Evolutionary conservation across 2,888 invertebrate genomes (phyloP), one percentile per base, ranked within the genome.

Genomic region (Lasioglossum oenotherae): DNA sequence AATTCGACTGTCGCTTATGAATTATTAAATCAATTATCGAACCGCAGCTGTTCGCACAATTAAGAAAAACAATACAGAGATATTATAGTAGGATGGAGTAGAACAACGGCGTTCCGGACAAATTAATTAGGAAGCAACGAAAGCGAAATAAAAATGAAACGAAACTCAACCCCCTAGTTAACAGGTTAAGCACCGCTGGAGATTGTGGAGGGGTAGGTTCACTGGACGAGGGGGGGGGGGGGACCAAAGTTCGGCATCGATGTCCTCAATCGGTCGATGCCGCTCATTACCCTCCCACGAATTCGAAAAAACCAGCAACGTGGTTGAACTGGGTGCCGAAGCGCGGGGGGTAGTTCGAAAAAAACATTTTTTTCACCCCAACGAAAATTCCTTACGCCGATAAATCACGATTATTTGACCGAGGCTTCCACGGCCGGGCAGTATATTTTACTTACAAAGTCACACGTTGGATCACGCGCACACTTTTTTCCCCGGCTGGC

Each of bases 391-490:
- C 94, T 94, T 94, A 93, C 92, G 86, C 91, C 93, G 93, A 95
- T 95, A 95, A 95, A 95, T 95, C 95, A 94, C 93, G 95, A 94
- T 95, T 95, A 95, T 95, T 95, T 93, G 95, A 95, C 94, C 94
- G 94, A 94, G 94, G 94, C 95, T 94, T 94, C 94, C 93, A 92
- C 87, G 87, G 78, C 90, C 91, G 93, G 80, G 94, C 94, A 94
- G 95, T 95, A 95, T 95, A 95, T 95, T 95, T 95, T 95, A 95
- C 95, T 95, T 95, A 94, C 92, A 93, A 93, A 94, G 94, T 94
- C 94, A 93, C 94, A 92, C 93, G 93, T 94, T 92, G 95, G 94
- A 94, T 95, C 95, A 94, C 93, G 93, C 89, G 89, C 89, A 80
- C 88, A 87, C 86, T 91, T 74, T 89, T 92, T 88, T 85, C 75